phyloP scores from a whole-genome alignment of 2,797 vertebrate genomes.

The Acanthornis magna region DNA sequence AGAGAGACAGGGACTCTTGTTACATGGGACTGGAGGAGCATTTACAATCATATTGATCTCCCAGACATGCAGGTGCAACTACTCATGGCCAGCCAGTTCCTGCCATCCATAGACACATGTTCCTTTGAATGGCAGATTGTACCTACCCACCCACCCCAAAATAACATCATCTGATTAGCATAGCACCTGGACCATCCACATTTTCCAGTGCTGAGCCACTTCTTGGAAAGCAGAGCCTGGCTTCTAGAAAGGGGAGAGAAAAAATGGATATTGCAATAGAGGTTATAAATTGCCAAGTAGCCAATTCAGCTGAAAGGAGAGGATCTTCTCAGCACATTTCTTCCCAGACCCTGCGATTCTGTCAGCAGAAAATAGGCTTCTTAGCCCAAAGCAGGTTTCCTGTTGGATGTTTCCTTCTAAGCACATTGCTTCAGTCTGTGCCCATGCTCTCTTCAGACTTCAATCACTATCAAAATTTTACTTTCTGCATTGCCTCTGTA shows the following conservation, averaged over 20 bases:
- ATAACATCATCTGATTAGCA: conserved; percentile 61
- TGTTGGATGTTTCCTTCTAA: background rate
- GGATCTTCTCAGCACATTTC: background rate
- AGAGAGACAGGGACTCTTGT: conserved; percentile 20
- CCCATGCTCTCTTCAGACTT: background rate
- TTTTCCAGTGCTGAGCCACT: conserved; percentile 62
- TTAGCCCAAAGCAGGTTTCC: background rate
- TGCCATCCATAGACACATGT: conserved; percentile 51
- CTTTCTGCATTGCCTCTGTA: background rate
- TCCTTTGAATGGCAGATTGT: conserved; percentile 50
- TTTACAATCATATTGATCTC: conserved; percentile 47
- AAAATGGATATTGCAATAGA: conserved; percentile 25
- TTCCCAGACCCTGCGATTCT: background rate
- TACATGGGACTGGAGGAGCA: conserved; percentile 1
- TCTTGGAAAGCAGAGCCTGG: conserved; percentile 64
- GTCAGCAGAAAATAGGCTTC: background rate
- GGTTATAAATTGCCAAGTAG: conserved; percentile 44
- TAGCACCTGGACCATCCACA: conserved; percentile 56
- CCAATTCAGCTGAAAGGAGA: conserved; percentile 39
- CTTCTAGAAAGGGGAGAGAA: conserved; percentile 39
- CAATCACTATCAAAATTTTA: background rate
- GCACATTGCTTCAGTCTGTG: background rate
- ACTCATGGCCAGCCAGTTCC: conserved; percentile 58
- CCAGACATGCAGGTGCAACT: conserved; percentile 59
- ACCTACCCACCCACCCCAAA: conserved; percentile 57